Evolutionary conservation across 2,888 invertebrate species (phyloP).

Genomic region (Vannuccia rotundouncinata): DNA sequence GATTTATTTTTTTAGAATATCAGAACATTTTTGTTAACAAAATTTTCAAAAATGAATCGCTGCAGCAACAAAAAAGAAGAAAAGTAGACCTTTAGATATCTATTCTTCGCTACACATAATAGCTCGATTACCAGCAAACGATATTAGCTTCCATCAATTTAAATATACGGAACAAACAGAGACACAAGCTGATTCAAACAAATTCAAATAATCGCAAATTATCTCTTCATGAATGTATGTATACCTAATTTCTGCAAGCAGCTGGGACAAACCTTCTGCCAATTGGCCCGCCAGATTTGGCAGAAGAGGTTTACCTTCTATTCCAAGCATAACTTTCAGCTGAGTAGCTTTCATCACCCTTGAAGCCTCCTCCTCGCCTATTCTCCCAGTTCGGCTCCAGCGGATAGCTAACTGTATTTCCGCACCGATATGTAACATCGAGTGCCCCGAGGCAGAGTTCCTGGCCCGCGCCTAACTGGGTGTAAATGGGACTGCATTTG

Average conservation of each 20-base stretch:
- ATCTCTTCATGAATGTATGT: not conserved
- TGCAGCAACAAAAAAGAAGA: no score
- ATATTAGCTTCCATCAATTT: not conserved
- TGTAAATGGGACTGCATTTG: not conserved
- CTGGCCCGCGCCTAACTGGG: not conserved
- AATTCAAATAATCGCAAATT: not conserved
- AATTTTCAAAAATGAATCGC: no score
- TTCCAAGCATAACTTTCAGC: not conserved
- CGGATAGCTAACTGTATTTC: not conserved
- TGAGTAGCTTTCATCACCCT: not conserved
- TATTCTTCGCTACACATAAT: not conserved
- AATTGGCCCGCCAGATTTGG: not conserved
- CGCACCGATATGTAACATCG: not conserved
- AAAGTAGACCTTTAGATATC: not conserved
- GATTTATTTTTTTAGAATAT: no score
- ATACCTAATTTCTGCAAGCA: not conserved
- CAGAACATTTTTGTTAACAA: no score
- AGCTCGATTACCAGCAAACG: not conserved
- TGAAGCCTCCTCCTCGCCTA: not conserved
- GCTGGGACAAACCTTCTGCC: not conserved
- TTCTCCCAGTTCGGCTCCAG: not conserved
- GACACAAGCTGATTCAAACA: no score
- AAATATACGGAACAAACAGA: no score
- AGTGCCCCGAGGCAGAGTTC: not conserved
- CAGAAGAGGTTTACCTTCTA: not conserved